Evolutionary conservation across 2,113 vertebrate genomes (phyloP).

Genomic region (Rhinopomastus cyanomelas): DNA sequence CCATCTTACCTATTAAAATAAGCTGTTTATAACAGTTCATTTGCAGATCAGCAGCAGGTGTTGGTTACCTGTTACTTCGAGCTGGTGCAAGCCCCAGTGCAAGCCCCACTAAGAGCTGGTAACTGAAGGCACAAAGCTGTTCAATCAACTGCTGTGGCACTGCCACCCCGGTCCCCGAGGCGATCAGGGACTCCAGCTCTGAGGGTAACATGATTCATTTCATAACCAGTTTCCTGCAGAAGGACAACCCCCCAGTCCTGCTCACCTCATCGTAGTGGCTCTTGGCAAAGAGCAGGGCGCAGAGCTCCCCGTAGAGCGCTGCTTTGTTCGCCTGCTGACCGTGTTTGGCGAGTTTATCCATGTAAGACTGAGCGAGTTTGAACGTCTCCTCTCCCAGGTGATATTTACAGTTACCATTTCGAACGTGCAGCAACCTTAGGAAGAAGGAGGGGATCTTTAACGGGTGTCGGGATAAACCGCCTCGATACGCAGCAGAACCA

Average conservation of each 20-base stretch:
- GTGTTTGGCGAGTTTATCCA: constrained; percentile 95
- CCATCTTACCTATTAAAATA: not conserved
- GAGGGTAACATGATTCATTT: fast-evolving
- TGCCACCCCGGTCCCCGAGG: not conserved
- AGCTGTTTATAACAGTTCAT: not conserved
- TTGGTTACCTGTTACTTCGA: fast-evolving
- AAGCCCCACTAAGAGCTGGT: too few species aligned
- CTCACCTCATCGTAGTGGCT: constrained; percentile 98
- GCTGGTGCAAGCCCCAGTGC: fast-evolving
- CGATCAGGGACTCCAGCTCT: not conserved
- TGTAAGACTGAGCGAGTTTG: constrained; percentile 94
- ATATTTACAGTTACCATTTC: constrained; percentile 98
- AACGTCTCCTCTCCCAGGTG: constrained; percentile 98
- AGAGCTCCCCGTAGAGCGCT: constrained; percentile 94
- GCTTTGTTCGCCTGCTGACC: constrained; percentile 97
- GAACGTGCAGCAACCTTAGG: constrained; percentile 91
- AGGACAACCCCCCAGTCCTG: not conserved
- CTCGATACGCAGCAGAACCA: not conserved
- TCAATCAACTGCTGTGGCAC: not conserved
- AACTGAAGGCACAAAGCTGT: fast-evolving
- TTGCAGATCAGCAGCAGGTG: not conserved
- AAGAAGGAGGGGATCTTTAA: not conserved
- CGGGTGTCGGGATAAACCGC: fast-evolving
- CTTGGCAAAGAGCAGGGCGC: constrained; percentile 96
- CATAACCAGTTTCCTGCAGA: not conserved